Evolutionary conservation across 2,797 vertebrate species (phyloP), one percentile per base, ranked within the genome.

Genomic region (Oryzias sinensis): DNA sequence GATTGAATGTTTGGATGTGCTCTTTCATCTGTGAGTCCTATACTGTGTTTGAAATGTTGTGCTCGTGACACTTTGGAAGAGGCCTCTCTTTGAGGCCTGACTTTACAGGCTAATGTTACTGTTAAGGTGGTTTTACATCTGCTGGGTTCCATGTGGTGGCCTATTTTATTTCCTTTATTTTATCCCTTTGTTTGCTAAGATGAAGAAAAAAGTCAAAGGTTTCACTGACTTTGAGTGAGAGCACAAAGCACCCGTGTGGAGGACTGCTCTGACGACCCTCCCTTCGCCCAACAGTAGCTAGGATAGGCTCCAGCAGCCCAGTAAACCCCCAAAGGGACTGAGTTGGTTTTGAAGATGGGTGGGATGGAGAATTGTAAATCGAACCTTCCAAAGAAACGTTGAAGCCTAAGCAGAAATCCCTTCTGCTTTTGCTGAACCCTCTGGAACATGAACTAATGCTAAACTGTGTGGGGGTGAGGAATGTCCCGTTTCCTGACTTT

Each of bases 121-220:
- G 88, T 88, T 88, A 87, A 92, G 92, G 91, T 93, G 91, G 91
- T 92, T 93, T 92, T 91, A 92, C 92, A 92, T 92, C 92, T 92
- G 90, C 88, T 89, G 89, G 89, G 90, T 90, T 90, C 86, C 85
- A 88, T 89, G 86, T 89, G 72, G 86, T 79, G 82, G 85, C 83
- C 84, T 84, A 85, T 82, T 91, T 91, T 89, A 33, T 9, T 33
- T 33, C 29, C 11, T 33, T 33, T 33, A 37, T 29, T 84, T 89
- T 88, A 85, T 78, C 76, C 79, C 86, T 80, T 63, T 81, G 88
- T 89, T 90, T 90, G 85, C 76, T 86, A 89, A 86, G 74, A 79
- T 81, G 71, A 87, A 85, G 50, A 77, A 75, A 76, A 67, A 79
- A 76, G 53, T 79, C 72, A 56, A 84, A 81, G 78, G 74, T 85